These are phyloP conservation scores for Lithophane ornitopus DNA, from an alignment of 2,888 invertebrate genomes.

Conservation along the genomic window DNA sequence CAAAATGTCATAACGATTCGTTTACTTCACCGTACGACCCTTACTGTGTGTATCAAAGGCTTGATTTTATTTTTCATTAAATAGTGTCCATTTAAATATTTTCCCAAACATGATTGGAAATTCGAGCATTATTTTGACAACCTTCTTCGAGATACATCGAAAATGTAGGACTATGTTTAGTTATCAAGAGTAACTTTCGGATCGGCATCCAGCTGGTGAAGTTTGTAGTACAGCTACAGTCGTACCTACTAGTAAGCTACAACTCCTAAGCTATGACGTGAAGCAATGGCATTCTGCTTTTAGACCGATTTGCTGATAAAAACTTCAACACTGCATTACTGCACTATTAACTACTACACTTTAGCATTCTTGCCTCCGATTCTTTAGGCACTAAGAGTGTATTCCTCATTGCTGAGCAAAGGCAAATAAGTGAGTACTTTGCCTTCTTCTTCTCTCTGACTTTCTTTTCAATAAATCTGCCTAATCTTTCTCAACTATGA, in stretches of 20 bases:
- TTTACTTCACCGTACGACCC: neutral
- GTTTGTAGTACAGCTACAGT: constrained; percentile 1
- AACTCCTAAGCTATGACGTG: neutral
- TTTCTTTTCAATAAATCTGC: neutral
- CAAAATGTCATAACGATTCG: neutral
- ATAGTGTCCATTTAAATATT: neutral
- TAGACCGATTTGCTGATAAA: neutral
- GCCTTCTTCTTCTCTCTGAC: neutral
- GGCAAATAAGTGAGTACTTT: neutral
- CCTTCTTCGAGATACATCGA: no score
- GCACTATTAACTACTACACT: neutral
- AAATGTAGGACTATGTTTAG: neutral
- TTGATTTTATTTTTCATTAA: neutral
- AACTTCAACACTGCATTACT: neutral
- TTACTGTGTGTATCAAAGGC: neutral
- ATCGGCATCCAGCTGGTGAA: neutral
- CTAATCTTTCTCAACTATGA: neutral
- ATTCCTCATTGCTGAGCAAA: neutral
- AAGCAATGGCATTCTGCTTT: neutral
- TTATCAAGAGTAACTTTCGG: neutral
- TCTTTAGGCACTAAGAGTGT: neutral
- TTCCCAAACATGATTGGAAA: neutral
- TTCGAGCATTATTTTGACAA: no score
- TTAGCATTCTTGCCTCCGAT: neutral
- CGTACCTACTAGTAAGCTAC: no score